A percentile compares a stretch with the other conserved stretches of the same genome.
These are phyloP conservation scores for Pseudorhombus dupliciocellatus DNA, from an alignment of 2,113 vertebrate species.

Conservation along the genomic window DNA sequence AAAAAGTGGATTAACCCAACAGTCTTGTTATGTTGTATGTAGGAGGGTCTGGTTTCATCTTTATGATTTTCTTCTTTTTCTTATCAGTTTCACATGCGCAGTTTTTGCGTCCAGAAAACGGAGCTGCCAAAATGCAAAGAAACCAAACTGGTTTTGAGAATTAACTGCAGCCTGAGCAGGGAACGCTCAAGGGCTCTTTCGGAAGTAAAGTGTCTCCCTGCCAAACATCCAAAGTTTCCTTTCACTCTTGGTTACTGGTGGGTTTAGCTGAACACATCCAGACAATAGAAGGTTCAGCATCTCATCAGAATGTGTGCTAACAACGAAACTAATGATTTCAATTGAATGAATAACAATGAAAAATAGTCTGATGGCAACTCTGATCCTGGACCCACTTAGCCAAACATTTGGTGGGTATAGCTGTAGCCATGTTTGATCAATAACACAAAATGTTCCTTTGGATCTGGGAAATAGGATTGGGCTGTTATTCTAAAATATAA, in stretches of 20 bases:
- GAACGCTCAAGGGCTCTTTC: slow-evolving; percentile 4
- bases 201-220: slow-evolving; percentile 10
- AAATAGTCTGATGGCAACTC: not conserved
- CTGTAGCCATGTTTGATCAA: not conserved
- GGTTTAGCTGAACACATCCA: slow-evolving; percentile 1
- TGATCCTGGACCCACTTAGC: not conserved
- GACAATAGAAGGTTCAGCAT: not conserved
- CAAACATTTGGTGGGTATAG: not conserved
- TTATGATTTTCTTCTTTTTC: slow-evolving; percentile 20
- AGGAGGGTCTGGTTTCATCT: not conserved
- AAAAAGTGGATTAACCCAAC: slow-evolving; percentile 24
- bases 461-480: too few species aligned
- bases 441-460: too few species aligned
- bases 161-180: slow-evolving; percentile 1
- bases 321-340: not conserved
- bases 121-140: slow-evolving; percentile 1
- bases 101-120: not conserved
- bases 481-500: too few species aligned
- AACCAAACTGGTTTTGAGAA: slow-evolving; percentile 11
- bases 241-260: not conserved
- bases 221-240: slow-evolving; percentile 1
- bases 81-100: not conserved
- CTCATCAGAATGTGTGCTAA: not conserved
- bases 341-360: not conserved
- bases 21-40: not conserved